Evolutionary conservation across 1,140 invertebrate species (phyloP).

Genomic region (Drosophila kikkawai): DNA sequence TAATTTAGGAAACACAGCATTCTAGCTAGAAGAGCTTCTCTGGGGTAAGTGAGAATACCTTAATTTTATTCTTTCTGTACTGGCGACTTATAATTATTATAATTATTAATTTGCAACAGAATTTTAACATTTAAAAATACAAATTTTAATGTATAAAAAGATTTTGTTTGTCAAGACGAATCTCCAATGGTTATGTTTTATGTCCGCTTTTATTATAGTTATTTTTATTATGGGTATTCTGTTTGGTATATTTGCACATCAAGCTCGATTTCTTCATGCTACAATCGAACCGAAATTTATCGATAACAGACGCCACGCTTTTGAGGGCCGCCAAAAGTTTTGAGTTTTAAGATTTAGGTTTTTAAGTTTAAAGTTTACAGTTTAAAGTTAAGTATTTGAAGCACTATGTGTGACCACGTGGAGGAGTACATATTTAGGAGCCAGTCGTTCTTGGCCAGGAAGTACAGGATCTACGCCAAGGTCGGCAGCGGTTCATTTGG

Average conservation of each 20-base stretch:
- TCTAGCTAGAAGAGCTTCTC: too few relatives aligned
- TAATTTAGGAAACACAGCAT: neutral
- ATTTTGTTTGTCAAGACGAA: too few relatives aligned
- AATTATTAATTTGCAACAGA: too few relatives aligned
- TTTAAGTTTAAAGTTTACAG: too few relatives aligned
- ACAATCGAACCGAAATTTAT: neutral
- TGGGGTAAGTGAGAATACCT: neutral
- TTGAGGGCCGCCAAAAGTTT: neutral
- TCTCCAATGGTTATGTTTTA: too few relatives aligned
- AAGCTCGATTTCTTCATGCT: neutral
- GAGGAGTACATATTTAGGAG: neutral
- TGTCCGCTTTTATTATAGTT: neutral
- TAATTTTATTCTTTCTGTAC: neutral
- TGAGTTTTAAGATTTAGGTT: neutral
- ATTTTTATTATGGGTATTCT: neutral
- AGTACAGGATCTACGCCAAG: conserved; percentile 4
- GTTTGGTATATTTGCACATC: neutral
- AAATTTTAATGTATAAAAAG: too few relatives aligned
- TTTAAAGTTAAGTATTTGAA: too few relatives aligned
- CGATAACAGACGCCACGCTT: neutral
- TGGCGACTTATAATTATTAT: too few relatives aligned
- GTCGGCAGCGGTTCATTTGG: conserved; percentile 95
- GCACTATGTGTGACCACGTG: neutral
- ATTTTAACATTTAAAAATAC: too few relatives aligned
- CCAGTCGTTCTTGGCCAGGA: neutral